A percentile compares a stretch with the other conserved stretches of the same genome.
Conservation (phyloP, 1,140 invertebrate genomes). For the Drosophila sp. region DNA sequence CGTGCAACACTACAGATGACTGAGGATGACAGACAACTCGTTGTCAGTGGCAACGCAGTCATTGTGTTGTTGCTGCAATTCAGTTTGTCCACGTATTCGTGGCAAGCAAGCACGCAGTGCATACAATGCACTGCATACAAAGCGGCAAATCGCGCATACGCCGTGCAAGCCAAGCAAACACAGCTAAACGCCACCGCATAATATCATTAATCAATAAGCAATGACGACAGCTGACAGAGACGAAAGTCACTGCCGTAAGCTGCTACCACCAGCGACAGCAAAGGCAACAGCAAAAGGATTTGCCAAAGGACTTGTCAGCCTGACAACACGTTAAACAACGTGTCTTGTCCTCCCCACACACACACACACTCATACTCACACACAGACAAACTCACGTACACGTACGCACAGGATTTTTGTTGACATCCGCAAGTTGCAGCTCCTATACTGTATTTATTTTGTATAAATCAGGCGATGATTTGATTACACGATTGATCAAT, state of each 20-base stretch:
- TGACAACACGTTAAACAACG: slow-evolving; percentile 27
- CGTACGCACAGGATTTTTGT: not conserved
- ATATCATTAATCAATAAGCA: slow-evolving; percentile 69
- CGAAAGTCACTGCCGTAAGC: slow-evolving; percentile 42
- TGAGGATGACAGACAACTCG: too few species aligned
- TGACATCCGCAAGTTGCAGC: slow-evolving; percentile 20
- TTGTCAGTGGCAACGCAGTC: slow-evolving; percentile 29
- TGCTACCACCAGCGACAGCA: not conserved
- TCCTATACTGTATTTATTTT: slow-evolving; percentile 10
- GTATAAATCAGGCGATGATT: slow-evolving; percentile 55
- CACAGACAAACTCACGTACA: too few species aligned
- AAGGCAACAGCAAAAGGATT: slow-evolving; percentile 48
- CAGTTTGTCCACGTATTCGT: slow-evolving; percentile 21
- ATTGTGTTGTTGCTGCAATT: slow-evolving; percentile 27
- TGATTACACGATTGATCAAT: slow-evolving; percentile 57
- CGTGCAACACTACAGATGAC: slow-evolving; percentile 43
- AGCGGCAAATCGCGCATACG: slow-evolving; percentile 59
- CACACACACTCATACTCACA: too few species aligned
- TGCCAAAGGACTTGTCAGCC: slow-evolving; percentile 33
- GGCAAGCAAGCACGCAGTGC: slow-evolving; percentile 29
- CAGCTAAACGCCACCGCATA: slow-evolving; percentile 29
- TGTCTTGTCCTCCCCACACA: slow-evolving; percentile 21
- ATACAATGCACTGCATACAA: slow-evolving; percentile 46
- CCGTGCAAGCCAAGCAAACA: slow-evolving; percentile 38
- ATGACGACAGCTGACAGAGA: slow-evolving; percentile 28